Conservation (phyloP, 2,113 vertebrate genomes). For the Speoplatyrhinus poulsoni region DNA sequence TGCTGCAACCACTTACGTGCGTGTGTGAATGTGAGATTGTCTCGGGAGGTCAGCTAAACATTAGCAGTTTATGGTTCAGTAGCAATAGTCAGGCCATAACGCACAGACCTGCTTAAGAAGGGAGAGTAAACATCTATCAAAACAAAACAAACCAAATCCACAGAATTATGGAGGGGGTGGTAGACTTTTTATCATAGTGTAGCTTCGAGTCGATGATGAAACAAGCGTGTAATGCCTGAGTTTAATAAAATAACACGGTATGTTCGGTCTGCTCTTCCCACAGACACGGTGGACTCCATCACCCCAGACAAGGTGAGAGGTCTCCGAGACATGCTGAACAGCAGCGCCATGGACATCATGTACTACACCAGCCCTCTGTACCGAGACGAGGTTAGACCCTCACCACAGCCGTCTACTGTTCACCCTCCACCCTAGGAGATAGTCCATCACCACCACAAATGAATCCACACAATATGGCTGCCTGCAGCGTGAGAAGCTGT, state of each 20-base stretch:
- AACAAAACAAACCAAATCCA: no score
- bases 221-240: neutral
- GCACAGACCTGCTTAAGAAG: no score
- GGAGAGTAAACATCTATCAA: no score
- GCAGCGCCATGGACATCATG: conserved; percentile 99
- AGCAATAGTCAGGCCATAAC: no score
- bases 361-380: conserved; percentile 97
- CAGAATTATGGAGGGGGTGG: no score
- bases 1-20: neutral
- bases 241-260: neutral
- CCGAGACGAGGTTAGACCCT: conserved; percentile 86
- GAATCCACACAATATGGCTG: no score
- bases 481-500: no score
- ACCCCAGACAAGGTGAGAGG: conserved; percentile 95
- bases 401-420: conserved; percentile 5
- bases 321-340: conserved; percentile 95
- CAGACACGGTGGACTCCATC: conserved; percentile 96
- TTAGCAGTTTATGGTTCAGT: no score
- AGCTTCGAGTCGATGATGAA: no score
- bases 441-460: no score
- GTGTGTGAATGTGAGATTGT: neutral
- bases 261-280: conserved; percentile 13
- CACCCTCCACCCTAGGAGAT: neutral
- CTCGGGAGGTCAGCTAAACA: no score
- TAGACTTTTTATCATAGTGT: neutral